These are phyloP conservation scores for Trachelus troglodyta DNA, from an alignment of 2,888 invertebrate genomes.

Conservation along the genomic window DNA sequence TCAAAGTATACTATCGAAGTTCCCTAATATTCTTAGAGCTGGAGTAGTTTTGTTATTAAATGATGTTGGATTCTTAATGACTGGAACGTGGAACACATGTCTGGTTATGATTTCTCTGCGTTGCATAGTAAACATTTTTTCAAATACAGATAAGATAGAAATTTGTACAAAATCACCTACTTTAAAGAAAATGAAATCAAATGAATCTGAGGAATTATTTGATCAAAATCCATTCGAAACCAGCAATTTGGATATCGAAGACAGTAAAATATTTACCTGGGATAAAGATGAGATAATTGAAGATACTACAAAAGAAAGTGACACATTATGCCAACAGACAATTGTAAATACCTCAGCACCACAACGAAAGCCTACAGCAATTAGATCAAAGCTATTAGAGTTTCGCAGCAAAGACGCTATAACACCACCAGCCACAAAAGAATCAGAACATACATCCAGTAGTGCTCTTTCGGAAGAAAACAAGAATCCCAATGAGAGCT, in stretches of 20 bases:
- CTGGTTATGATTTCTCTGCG: conserved; percentile 54
- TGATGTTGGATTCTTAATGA: conserved; percentile 54
- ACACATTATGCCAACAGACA: not conserved
- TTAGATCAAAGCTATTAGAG: conserved; percentile 14
- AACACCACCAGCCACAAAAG: conserved; percentile 11
- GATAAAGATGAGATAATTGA: not conserved
- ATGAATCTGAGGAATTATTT: conserved; percentile 2
- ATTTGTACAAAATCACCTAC: conserved; percentile 1
- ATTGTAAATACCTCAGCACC: not conserved
- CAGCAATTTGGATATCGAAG: conserved; percentile 3
- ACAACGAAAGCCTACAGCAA: not conserved
- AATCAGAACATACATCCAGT: not conserved
- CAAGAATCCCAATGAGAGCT: not conserved
- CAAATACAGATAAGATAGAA: conserved; percentile 39
- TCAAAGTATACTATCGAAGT: conserved; percentile 60
- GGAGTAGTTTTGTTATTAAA: conserved; percentile 54
- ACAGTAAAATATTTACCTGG: not conserved
- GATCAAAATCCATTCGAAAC: not conserved
- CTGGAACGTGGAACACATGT: conserved; percentile 39
- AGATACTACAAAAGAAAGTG: not conserved
- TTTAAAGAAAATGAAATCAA: conserved; percentile 1
- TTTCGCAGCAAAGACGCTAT: conserved; percentile 27
- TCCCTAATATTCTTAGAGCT: conserved; percentile 55
- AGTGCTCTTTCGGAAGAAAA: not conserved
- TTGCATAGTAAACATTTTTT: conserved; percentile 57